These are phyloP conservation scores for Netelia melanura DNA, from an alignment of 2,888 invertebrate species.

Conservation along the genomic window DNA sequence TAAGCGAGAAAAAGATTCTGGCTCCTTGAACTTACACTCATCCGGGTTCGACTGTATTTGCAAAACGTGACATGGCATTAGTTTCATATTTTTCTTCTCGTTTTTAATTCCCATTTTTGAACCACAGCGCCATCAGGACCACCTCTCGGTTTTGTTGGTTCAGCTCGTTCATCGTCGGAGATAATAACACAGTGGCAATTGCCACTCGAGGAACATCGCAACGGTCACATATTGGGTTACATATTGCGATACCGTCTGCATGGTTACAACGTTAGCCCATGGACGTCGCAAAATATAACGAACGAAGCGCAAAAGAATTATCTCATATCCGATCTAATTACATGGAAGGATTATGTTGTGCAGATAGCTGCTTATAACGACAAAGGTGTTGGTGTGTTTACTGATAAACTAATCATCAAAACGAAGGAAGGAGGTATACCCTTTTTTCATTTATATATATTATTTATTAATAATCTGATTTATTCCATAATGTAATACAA, in stretches of 20 bases:
- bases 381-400: slow-evolving; percentile 97
- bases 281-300: slow-evolving; percentile 96
- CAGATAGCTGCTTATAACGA: slow-evolving; percentile 99
- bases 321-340: slow-evolving; percentile 96
- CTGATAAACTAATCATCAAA: slow-evolving; percentile 95
- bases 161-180: slow-evolving; percentile 96
- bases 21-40: too few species aligned
- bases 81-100: slow-evolving; percentile 8
- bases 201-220: slow-evolving; percentile 96
- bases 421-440: slow-evolving; percentile 94
- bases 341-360: slow-evolving; percentile 98
- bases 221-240: slow-evolving; percentile 97
- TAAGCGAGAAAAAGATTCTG: too few species aligned
- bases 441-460: slow-evolving; percentile 1
- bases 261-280: slow-evolving; percentile 94
- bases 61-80: slow-evolving; percentile 15
- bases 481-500: neutral
- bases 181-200: slow-evolving; percentile 99
- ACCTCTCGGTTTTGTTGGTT: slow-evolving; percentile 97
- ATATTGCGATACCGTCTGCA: slow-evolving; percentile 95
- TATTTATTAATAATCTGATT: neutral
- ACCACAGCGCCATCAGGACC: slow-evolving; percentile 96
- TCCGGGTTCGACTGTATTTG: neutral
- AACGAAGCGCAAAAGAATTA: slow-evolving; percentile 97
- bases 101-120: slow-evolving; percentile 41